Evolutionary conservation across 2,888 invertebrate species (phyloP), one percentile per base, ranked within the genome.

Genomic region (Nasonovia ribisnigri): DNA sequence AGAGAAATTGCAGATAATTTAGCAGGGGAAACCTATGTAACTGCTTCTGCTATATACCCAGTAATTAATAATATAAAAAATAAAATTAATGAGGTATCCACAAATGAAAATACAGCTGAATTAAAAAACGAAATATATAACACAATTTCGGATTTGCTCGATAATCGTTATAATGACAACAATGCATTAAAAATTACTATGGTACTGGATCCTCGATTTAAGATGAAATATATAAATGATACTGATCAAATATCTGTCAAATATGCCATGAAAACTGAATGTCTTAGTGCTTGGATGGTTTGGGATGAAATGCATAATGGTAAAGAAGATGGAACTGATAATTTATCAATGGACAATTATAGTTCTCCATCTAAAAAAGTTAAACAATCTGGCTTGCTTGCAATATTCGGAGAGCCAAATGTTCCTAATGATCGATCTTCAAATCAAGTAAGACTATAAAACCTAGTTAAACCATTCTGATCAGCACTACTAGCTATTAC

Each of bases 1-100:
- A n/a, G 67, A 67, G n/a, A 67, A n/a, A 67, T 67, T 67, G n/a
- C 67, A 67, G 67, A 67, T 67, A 67, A 67, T 67, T 67, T 67
- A 67, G n/a, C n/a, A 67, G 67, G 29, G 29, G 67, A 67, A 67
- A 67, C 67, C n/a, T 67, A 67, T n/a, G n/a, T 67, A 13, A 67
- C 67, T 67, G 67, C 67, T 67, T 67, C 67, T 67, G n/a, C 67
- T n/a, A 67, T 67, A n/a, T 67, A 67, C 29, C 67, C n/a, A 67
- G n/a, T 67, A 11, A n/a, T 67, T 67, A 67, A 67, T n/a, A 67
- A 67, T n/a, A 67, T 67, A 29, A n/a, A n/a, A 67, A 67, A 67
- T 67, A 67, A 67, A 57, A 57, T 57, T 24, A 57, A 57, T 57
- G 57, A 57, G 57, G 57, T 57, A 57, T 57, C 24, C 24, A 57